Percentiles rank a stretch among this genome's conserved stretches.
Evolutionary conservation across 2,113 vertebrate species (phyloP).

Genomic region (Cebus imitator): DNA sequence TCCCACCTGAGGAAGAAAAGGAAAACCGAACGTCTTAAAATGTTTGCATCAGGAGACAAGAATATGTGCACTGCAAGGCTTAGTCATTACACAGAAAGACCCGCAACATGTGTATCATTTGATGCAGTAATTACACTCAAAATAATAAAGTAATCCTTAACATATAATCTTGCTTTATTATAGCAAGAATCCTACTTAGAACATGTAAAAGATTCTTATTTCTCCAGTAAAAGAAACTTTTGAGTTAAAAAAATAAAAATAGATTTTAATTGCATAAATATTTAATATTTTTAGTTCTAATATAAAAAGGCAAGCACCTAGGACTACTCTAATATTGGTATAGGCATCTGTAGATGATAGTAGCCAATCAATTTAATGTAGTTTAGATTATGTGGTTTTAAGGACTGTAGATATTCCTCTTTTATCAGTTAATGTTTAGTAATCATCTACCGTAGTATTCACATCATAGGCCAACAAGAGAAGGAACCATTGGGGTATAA

Average conservation of each 20-base stretch:
- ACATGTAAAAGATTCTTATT: neutral
- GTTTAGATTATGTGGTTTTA: neutral
- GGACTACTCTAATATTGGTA: neutral
- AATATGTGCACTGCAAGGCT: neutral
- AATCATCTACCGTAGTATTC: neutral
- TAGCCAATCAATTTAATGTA: neutral
- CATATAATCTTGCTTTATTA: neutral
- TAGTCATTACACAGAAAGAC: neutral
- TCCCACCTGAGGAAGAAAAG: slow-evolving; percentile 91
- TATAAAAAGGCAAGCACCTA: neutral
- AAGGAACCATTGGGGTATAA: neutral
- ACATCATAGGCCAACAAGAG: neutral
- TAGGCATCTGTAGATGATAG: neutral
- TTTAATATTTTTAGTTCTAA: neutral
- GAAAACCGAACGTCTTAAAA: neutral
- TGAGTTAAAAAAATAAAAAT: neutral
- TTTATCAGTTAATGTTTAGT: neutral
- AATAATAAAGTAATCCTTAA: neutral
- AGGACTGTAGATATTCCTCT: neutral
- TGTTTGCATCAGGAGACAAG: neutral
- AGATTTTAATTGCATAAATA: neutral
- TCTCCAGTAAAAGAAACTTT: neutral
- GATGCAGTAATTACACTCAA: neutral
- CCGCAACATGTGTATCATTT: too few species aligned
- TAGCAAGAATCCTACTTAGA: neutral